Conservation (phyloP, 2,113 vertebrate genomes). For the Myiozetetes cayanensis region DNA sequence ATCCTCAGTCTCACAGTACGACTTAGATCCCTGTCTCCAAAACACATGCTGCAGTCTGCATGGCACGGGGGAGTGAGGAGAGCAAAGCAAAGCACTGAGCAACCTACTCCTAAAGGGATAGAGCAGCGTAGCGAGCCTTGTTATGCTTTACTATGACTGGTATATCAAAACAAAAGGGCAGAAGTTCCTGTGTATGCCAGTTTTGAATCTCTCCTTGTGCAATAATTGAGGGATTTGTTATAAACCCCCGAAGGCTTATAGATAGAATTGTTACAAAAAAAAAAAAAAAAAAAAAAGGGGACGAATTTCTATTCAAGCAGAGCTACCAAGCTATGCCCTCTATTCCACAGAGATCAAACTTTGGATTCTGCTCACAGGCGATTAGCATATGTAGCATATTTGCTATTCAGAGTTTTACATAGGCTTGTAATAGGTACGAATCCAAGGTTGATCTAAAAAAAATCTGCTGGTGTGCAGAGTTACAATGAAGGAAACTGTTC, state of each 20-base stretch:
- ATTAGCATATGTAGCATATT: slow-evolving; percentile 14
- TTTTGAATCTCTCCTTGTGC: neutral
- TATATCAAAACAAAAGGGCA: neutral
- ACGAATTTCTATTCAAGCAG: neutral
- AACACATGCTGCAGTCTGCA: slow-evolving; percentile 6
- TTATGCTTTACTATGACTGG: neutral
- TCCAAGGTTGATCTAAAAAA: slow-evolving; percentile 26
- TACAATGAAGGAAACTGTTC: neutral
- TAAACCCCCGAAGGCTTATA: neutral
- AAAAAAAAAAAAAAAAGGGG: neutral
- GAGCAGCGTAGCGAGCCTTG: neutral
- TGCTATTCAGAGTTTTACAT: neutral
- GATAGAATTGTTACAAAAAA: neutral
- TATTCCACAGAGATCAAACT: neutral
- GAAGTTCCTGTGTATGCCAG: neutral
- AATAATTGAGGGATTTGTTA: neutral
- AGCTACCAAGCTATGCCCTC: neutral
- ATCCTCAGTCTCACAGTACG: slow-evolving; percentile 40
- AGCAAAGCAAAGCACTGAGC: neutral
- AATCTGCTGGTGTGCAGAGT: neutral
- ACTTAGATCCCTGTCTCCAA: slow-evolving; percentile 27
- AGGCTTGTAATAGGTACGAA: neutral
- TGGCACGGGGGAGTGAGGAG: slow-evolving; percentile 19
- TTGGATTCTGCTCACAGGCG: neutral
- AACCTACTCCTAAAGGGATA: slow-evolving; percentile 12